These are phyloP conservation scores for Steinernema khuongi DNA, from an alignment of 1,140 invertebrate genomes.

Conservation along the genomic window DNA sequence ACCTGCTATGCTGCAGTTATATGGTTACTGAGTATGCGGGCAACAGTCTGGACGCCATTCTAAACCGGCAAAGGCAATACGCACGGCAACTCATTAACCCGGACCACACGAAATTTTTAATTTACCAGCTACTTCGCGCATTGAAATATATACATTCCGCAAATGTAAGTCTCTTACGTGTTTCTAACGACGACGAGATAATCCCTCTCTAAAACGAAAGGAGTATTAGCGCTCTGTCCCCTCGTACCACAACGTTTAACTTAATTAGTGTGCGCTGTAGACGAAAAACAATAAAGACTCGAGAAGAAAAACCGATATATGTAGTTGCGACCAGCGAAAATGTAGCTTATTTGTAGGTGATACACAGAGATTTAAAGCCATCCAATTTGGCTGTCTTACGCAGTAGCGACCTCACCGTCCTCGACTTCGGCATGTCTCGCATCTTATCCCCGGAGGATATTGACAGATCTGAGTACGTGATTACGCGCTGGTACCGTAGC, in stretches of 20 bases:
- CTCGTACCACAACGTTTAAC: too few relatives aligned
- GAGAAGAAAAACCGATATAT: too few relatives aligned
- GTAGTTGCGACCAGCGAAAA: not conserved
- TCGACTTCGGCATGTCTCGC: slow-evolving; percentile 54
- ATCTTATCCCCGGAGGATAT: slow-evolving; percentile 39
- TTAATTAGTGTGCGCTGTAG: too few relatives aligned
- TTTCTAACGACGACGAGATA: slow-evolving; percentile 19
- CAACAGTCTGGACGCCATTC: slow-evolving; percentile 41
- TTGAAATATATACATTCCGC: slow-evolving; percentile 58
- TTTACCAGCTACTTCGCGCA: slow-evolving; percentile 54
- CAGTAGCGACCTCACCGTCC: slow-evolving; percentile 53
- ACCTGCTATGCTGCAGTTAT: slow-evolving; percentile 45
- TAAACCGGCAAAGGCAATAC: slow-evolving; percentile 42
- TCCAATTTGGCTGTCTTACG: slow-evolving; percentile 47
- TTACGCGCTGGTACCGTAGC: slow-evolving; percentile 54
- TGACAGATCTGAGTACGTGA: slow-evolving; percentile 40
- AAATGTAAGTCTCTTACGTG: slow-evolving; percentile 40
- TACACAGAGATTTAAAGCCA: slow-evolving; percentile 55
- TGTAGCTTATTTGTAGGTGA: slow-evolving; percentile 44
- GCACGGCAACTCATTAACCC: slow-evolving; percentile 33
- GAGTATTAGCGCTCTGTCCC: too few relatives aligned
- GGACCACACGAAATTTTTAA: slow-evolving; percentile 54
- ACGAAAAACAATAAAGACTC: too few relatives aligned
- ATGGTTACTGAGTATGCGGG: slow-evolving; percentile 56
- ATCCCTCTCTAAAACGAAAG: slow-evolving; percentile 10